These are phyloP conservation scores for Gobio occitaniae DNA, from an alignment of 2,797 vertebrate species.

Conservation along the genomic window DNA sequence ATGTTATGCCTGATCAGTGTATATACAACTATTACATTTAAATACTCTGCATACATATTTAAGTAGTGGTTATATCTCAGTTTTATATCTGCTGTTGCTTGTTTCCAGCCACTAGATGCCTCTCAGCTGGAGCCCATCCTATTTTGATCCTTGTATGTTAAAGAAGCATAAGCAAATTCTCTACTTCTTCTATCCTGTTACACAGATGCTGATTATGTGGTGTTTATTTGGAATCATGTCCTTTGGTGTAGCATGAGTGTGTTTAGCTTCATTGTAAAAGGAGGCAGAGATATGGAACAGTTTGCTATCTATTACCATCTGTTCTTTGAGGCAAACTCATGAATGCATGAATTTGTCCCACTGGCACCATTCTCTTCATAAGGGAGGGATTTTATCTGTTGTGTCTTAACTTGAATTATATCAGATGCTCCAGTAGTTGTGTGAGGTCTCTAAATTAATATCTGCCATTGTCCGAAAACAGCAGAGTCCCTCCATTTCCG, in stretches of 20 bases:
- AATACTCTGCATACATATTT: too few relatives aligned
- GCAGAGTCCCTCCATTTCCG: neutral
- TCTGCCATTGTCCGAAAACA: slow-evolving; percentile 32
- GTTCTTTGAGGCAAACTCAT: slow-evolving; percentile 49
- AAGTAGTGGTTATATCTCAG: too few relatives aligned
- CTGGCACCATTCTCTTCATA: slow-evolving; percentile 37
- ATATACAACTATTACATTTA: too few relatives aligned
- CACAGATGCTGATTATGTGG: neutral
- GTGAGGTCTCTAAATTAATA: slow-evolving; percentile 36
- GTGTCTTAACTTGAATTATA: slow-evolving; percentile 24
- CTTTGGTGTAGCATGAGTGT: slow-evolving; percentile 17
- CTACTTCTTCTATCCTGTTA: neutral
- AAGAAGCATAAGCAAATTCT: neutral
- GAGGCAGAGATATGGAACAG: slow-evolving; percentile 17
- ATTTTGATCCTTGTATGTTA: neutral
- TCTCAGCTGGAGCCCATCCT: neutral
- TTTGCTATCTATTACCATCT: slow-evolving; percentile 55
- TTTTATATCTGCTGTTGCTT: neutral
- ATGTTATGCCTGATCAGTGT: too few relatives aligned
- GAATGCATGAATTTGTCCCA: slow-evolving; percentile 45
- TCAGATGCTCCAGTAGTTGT: slow-evolving; percentile 39
- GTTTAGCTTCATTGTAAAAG: slow-evolving; percentile 39
- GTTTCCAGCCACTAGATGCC: neutral
- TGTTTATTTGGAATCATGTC: slow-evolving; percentile 22
- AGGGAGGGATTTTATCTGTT: slow-evolving; percentile 38